Evolutionary conservation across 2,113 vertebrate species (phyloP), one percentile per base, ranked within the genome.

Genomic region (Nicator chloris): DNA sequence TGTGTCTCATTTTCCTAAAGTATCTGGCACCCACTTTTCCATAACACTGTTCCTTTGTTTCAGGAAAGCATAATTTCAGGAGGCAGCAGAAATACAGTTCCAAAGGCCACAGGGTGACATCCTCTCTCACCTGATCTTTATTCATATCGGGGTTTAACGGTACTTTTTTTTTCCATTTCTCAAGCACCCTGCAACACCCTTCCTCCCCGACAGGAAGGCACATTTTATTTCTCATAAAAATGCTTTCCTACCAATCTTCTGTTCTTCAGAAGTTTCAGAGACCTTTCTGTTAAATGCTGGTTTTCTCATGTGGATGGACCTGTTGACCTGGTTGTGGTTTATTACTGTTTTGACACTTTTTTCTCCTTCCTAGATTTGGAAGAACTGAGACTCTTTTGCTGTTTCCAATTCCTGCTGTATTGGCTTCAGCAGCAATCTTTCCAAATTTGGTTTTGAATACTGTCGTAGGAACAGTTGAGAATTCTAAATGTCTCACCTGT

Each of bases 91-190:
- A 98, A 97, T 88, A 89, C 83, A 73, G 94, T 96, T 98, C 97
- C 97, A 96, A 95, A 98, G 98, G 98, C 97, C 98, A 97, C 54
- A 61, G 94, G 98, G 97, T 98, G 97, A 98, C 94, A 97, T 98
- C 98, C 98, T 98, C 94, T 95, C 97, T 97, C 98, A 98, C 98
- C 98, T 98, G 97, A 98, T 98, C 97, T 98, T 97, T 98, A 98
- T 98, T 98, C 97, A 97, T 97, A 96, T 97, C 11, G 4, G 86
- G 59, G n/a, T 96, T 98, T 98, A 98, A 98, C 97, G 97, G 95
- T 96, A 54, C 54, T 90, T 92, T 96, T 97, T 92, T 88, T 95
- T 91, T 81, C 97, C 95, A 96, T 98, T 97, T 98, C 98, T 98
- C 98, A 98, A 98, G 98, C 97, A 96, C 95, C 76, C 66, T 92